phyloP scores from a whole-genome alignment of 37 sponge, comb jelly and placozoan genomes.

The Oscarella lobularis region DNA sequence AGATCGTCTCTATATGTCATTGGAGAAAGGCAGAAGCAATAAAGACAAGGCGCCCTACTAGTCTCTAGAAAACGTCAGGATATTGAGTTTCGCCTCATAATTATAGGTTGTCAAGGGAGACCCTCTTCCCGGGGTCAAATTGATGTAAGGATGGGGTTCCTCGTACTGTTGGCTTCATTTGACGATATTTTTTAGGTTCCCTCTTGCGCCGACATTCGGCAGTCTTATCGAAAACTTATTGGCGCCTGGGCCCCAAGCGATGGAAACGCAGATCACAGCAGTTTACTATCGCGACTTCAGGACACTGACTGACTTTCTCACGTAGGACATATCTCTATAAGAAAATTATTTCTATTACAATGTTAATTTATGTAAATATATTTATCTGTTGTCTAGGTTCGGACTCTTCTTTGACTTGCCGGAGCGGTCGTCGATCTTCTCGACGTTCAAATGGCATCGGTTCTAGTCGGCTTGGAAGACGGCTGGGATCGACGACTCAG shows the following conservation, averaged over 20 bases:
- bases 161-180: neutral
- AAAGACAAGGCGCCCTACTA: slow-evolving; percentile 11
- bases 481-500: slow-evolving; percentile 82
- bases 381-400: neutral
- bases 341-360: too few relatives aligned
- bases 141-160: too few relatives aligned
- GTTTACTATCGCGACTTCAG: slow-evolving; percentile 37
- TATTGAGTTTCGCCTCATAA: too few relatives aligned
- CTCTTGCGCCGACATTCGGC: slow-evolving; percentile 14
- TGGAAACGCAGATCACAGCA: neutral
- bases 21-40: slow-evolving; percentile 47
- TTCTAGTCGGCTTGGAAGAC: slow-evolving; percentile 79
- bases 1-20: too few relatives aligned
- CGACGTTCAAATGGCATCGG: slow-evolving; percentile 73
- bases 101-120: slow-evolving; percentile 33
- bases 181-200: slow-evolving; percentile 30
- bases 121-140: slow-evolving; percentile 23
- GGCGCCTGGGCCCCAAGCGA: slow-evolving; percentile 50
- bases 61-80: too few relatives aligned
- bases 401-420: slow-evolving; percentile 49
- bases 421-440: slow-evolving; percentile 83
- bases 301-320: slow-evolving; percentile 26
- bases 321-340: neutral
- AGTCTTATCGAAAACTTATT: slow-evolving; percentile 69
- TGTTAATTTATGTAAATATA: too few relatives aligned